Evolutionary conservation across 2,888 invertebrate genomes (phyloP).

Genomic region (Archips crataeganus): DNA sequence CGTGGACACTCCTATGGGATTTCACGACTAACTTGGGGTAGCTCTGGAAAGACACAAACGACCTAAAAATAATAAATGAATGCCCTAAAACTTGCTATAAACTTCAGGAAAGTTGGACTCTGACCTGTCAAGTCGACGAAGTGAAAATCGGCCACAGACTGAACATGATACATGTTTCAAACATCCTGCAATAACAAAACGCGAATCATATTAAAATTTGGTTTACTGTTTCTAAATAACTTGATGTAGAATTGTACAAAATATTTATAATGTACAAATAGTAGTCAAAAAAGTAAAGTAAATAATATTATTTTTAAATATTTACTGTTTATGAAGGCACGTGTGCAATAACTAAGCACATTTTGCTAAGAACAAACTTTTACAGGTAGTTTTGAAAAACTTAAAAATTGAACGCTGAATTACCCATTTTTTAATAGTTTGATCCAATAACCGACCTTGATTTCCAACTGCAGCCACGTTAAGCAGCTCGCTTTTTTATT

Average conservation of each 20-base stretch:
- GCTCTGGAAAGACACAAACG: constrained; percentile 55
- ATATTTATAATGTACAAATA: too few species aligned
- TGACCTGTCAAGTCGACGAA: constrained; percentile 67
- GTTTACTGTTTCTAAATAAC: too few species aligned
- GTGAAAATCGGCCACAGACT: constrained; percentile 45
- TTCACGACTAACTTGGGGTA: constrained; percentile 50
- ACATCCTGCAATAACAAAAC: constrained; percentile 1
- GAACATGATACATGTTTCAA: neutral
- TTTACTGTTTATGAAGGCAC: neutral
- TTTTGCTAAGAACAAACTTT: neutral
- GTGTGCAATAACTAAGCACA: constrained; percentile 4
- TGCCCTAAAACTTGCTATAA: constrained; percentile 56
- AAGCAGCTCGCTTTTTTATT: neutral
- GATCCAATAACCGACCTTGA: neutral
- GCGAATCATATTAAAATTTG: neutral
- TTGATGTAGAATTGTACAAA: too few species aligned
- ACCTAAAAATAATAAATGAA: constrained; percentile 52
- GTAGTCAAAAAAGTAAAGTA: too few species aligned
- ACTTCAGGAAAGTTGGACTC: constrained; percentile 76
- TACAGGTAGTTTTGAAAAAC: constrained; percentile 10
- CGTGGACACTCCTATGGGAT: constrained; percentile 48
- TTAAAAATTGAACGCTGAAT: neutral
- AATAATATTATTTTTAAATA: neutral
- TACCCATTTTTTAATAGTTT: neutral
- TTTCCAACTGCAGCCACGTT: neutral